These are phyloP conservation scores for Lordiphosa fenestrarum DNA, from an alignment of 2,888 invertebrate species.

Conservation along the genomic window DNA sequence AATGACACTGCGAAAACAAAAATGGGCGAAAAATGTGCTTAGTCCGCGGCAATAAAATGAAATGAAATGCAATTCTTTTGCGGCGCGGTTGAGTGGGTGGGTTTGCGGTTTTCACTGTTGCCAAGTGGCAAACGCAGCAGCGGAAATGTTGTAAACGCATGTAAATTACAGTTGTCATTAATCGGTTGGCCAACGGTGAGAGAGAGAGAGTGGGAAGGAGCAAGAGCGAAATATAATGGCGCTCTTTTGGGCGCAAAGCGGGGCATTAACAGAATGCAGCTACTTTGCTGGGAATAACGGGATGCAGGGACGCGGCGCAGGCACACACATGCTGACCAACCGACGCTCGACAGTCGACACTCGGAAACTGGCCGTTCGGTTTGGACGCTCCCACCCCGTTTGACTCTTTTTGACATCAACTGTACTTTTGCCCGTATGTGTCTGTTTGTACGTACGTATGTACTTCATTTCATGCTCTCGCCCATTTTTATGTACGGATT, in stretches of 20 bases:
- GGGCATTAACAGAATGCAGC: constrained; percentile 51
- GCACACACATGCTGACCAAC: constrained; percentile 28
- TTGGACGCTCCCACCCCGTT: constrained; percentile 36
- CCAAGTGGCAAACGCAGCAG: constrained; percentile 56
- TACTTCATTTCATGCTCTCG: constrained; percentile 42
- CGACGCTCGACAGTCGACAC: constrained; percentile 31
- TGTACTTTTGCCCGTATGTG: constrained; percentile 59
- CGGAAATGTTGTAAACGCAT: constrained; percentile 26
- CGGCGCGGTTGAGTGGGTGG: constrained; percentile 4
- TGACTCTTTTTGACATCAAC: constrained; percentile 61
- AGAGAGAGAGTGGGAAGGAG: not conserved
- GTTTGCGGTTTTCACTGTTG: constrained; percentile 35
- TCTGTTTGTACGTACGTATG: constrained; percentile 38
- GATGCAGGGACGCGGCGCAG: not conserved
- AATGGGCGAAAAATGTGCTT: too few species aligned
- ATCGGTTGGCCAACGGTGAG: constrained; percentile 40
- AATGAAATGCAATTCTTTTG: too few species aligned
- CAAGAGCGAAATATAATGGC: constrained; percentile 37
- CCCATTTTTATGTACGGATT: constrained; percentile 70
- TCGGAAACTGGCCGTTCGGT: constrained; percentile 50
- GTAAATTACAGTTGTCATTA: constrained; percentile 64
- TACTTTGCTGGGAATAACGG: constrained; percentile 31
- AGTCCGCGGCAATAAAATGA: too few species aligned
- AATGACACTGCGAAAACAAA: too few species aligned
- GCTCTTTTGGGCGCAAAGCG: constrained; percentile 28